These are phyloP conservation scores for Etheostoma cragini DNA, from an alignment of 2,113 vertebrate species.

Conservation along the genomic window DNA sequence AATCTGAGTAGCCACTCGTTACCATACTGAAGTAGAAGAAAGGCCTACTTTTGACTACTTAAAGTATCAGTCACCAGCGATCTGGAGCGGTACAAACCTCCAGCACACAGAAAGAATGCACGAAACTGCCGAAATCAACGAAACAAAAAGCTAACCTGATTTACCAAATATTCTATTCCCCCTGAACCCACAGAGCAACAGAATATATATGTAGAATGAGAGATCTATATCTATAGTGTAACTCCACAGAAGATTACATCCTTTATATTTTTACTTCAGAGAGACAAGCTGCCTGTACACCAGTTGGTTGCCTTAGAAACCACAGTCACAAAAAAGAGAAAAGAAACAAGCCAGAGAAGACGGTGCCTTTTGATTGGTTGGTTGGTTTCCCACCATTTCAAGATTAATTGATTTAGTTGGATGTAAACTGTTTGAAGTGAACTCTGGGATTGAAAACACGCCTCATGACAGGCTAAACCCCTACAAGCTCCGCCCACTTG, in stretches of 20 bases:
- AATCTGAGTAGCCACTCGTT: constrained; percentile 26
- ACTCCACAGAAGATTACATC: constrained; percentile 76
- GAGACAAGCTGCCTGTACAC: constrained; percentile 84
- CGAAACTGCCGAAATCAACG: constrained; percentile 69
- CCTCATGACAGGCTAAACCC: constrained; percentile 53
- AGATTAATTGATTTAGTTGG: constrained; percentile 77
- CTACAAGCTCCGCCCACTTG: constrained; percentile 18
- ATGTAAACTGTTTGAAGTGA: constrained; percentile 77
- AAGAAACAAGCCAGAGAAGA: constrained; percentile 75
- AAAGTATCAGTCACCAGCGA: constrained; percentile 62
- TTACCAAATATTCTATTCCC: constrained; percentile 83
- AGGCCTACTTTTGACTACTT: constrained; percentile 53
- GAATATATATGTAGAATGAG: constrained; percentile 76
- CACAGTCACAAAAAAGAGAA: constrained; percentile 76
- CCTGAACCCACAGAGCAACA: constrained; percentile 70
- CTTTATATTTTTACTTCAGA: constrained; percentile 84
- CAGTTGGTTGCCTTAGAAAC: constrained; percentile 86
- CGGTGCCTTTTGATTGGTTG: constrained; percentile 85
- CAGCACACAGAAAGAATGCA: constrained; percentile 75
- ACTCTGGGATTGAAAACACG: constrained; percentile 74
- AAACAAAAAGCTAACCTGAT: constrained; percentile 73
- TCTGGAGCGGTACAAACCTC: constrained; percentile 51
- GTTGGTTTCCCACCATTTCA: constrained; percentile 79
- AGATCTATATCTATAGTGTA: constrained; percentile 80
- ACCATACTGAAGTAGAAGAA: constrained; percentile 17